Percentiles rank a stretch among this genome's conserved stretches.
These are phyloP conservation scores for Ammodytes dubius DNA, from an alignment of 2,113 vertebrate species.

Conservation along the genomic window DNA sequence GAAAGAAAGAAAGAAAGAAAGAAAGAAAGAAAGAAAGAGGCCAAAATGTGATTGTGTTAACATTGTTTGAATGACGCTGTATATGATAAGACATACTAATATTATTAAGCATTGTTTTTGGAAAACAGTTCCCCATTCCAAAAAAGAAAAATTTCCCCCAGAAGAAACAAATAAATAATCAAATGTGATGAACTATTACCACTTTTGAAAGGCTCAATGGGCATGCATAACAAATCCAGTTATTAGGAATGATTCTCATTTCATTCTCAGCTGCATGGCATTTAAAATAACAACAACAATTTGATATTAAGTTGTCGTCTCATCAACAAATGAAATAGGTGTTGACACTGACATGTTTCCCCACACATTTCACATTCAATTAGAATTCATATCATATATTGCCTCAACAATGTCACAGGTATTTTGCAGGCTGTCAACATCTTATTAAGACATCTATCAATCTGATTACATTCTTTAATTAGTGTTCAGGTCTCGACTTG, in stretches of 20 bases:
- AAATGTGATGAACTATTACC: background rate
- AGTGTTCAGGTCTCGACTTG: background rate
- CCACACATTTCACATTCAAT: no score
- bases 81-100: constrained; percentile 7
- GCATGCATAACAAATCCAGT: background rate
- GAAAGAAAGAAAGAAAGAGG: constrained; percentile 22
- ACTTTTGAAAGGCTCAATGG: constrained; percentile 6
- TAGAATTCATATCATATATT: no score
- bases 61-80: background rate
- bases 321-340: no score
- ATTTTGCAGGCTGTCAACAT: background rate
- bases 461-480: no score
- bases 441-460: no score
- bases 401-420: constrained; percentile 8
- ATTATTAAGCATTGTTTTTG: background rate
- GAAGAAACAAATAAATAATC: background rate
- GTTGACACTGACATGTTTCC: no score
- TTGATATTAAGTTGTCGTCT: no score
- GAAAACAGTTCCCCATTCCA: background rate
- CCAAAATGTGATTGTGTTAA: constrained; percentile 31
- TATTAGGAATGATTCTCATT: background rate
- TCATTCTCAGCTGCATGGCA: background rate
- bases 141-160: background rate
- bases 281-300: no score
- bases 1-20: no score